Evolutionary conservation across 2,113 vertebrate genomes (phyloP), one percentile per base, ranked within the genome.

Genomic region (Probosciger aterrimus): DNA sequence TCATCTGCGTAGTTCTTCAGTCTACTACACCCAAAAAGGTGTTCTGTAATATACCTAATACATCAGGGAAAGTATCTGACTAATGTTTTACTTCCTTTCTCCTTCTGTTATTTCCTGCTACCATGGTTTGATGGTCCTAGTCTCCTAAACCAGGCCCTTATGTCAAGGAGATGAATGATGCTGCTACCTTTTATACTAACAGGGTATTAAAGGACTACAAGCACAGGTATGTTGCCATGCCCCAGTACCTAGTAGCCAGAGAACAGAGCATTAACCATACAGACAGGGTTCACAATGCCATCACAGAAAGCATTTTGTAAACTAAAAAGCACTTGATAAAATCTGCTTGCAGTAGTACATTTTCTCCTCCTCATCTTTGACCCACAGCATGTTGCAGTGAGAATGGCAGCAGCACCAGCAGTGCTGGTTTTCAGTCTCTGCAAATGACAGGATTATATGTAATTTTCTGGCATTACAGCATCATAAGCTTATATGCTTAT

Each of bases 111-210:
- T 95, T 94, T 88, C 92, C 88, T 97, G 92, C 96, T 97, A 49
- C 96, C 93, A 68, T 97, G 97, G 95, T 79, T 90, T 97, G 96
- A 97, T 86, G 97, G 90, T 97, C 90, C 92, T 97, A 99, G 99
- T 98, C 98, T 96, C 99, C 99, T 94, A 99, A 99, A 97, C 99
- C 99, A 25, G 99, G 98, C 62, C 99, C 99, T 55, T 99, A 99
- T 94, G 99, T 99, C 97, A 99, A 99, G 98, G 99, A 99, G 98
- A 99, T 99, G 99, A 99, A 99, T 28, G 99, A 99, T 74, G 98
- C 99, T 14, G 99, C 99, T 92, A 99, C 98, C 71, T 99, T 99
- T 97, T 99, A 99, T 97, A 99, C 99, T 95, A 99, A 99, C 98
- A 98, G 99, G 98, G 99, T 99, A 63, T 97, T 99, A 87, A 99